These are phyloP conservation scores for Creontiades dilutus DNA, from an alignment of 2,888 invertebrate genomes.

Conservation along the genomic window DNA sequence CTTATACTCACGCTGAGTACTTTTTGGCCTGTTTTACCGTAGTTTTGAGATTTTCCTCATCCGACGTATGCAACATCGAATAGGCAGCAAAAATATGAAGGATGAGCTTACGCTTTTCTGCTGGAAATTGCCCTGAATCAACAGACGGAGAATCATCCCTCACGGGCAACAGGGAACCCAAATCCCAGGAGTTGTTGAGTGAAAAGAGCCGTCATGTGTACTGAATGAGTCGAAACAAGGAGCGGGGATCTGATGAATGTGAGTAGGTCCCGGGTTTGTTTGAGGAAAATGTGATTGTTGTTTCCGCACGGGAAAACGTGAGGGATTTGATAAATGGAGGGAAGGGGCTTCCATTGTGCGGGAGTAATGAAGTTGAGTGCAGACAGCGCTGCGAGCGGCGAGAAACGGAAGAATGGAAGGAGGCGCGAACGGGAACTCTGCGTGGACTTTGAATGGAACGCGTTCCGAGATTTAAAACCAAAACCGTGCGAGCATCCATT, in stretches of 20 bases:
- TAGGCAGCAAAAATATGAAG: no score
- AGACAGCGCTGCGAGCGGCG: neutral
- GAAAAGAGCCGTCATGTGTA: neutral
- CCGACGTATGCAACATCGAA: no score
- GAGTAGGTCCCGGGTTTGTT: neutral
- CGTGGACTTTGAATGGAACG: neutral
- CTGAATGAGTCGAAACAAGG: neutral
- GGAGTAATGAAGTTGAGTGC: constrained; percentile 23
- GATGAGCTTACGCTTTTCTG: no score
- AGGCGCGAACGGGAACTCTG: neutral
- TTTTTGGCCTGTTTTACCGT: no score
- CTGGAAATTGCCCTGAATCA: neutral
- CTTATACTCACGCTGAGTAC: no score
- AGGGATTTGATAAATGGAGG: constrained; percentile 7
- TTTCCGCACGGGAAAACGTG: neutral
- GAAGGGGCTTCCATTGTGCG: neutral
- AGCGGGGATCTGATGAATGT: neutral
- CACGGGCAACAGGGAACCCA: neutral
- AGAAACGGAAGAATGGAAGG: neutral
- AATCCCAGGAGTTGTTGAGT: no score
- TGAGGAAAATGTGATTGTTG: neutral
- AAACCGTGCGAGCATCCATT: no score
- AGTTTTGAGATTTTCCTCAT: no score
- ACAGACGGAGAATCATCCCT: neutral
- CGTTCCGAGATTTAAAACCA: neutral